Conservation (phyloP, 2,797 vertebrate genomes). For the Heteromormyrus szaboi region DNA sequence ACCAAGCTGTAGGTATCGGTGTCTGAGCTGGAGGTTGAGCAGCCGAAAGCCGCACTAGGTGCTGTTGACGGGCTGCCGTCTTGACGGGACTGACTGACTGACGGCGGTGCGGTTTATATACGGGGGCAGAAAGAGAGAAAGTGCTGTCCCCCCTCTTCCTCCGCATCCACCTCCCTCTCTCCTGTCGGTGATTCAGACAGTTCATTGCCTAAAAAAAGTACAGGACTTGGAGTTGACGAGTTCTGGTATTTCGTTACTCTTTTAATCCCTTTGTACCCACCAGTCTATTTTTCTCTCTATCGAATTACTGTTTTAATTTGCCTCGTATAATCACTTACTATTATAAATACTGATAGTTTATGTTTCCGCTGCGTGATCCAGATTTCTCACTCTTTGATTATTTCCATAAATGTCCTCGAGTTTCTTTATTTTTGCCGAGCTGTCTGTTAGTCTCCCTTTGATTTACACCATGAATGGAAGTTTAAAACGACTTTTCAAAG, state of each 20-base stretch:
- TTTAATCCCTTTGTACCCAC: slow-evolving; percentile 1
- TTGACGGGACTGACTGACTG: slow-evolving; percentile 47
- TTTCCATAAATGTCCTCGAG: neutral
- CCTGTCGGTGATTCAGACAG: slow-evolving; percentile 54
- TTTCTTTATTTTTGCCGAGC: neutral
- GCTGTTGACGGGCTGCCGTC: slow-evolving; percentile 42
- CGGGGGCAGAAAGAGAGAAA: slow-evolving; percentile 31
- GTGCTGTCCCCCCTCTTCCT: slow-evolving; percentile 42
- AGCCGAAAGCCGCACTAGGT: slow-evolving; percentile 9
- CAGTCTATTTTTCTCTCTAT: slow-evolving; percentile 16
- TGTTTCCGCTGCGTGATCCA: neutral
- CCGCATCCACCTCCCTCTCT: slow-evolving; percentile 36
- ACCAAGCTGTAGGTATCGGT: neutral
- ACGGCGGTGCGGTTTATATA: slow-evolving; percentile 62
- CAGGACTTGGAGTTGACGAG: slow-evolving; percentile 42
- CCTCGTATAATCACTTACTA: neutral
- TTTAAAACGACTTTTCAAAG: neutral
- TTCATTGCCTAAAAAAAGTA: slow-evolving; percentile 50
- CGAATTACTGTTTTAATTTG: neutral
- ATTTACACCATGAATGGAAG: neutral
- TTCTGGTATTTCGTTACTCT: slow-evolving; percentile 58
- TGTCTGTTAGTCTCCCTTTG: neutral
- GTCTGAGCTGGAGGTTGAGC: neutral
- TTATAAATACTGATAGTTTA: slow-evolving; percentile 1
- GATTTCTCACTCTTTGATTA: neutral